These are phyloP conservation scores for Drosophila flavopinicola DNA, from an alignment of 2,888 invertebrate genomes.

Conservation along the genomic window DNA sequence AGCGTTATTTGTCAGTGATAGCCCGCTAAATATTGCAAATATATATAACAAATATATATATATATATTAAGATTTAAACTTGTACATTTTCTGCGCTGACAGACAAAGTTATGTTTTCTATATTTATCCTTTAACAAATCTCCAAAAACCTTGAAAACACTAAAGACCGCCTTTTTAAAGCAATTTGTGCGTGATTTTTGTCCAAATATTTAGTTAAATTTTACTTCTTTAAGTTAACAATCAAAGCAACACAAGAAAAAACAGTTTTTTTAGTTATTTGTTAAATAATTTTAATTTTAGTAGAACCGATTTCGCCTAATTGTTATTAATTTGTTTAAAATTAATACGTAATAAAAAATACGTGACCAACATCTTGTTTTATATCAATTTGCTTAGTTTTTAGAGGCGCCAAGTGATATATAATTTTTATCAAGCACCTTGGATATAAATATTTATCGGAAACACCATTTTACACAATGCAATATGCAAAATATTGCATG, in stretches of 20 bases:
- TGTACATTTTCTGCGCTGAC: constrained; percentile 64
- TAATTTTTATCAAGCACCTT: constrained; percentile 24
- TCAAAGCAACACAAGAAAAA: constrained; percentile 19
- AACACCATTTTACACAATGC: constrained; percentile 18
- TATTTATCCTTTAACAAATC: constrained; percentile 31
- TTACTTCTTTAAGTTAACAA: constrained; percentile 35
- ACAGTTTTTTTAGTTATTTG: constrained; percentile 67
- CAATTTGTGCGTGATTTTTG: constrained; percentile 70
- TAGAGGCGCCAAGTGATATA: constrained; percentile 51
- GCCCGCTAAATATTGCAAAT: constrained; percentile 55
- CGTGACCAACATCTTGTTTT: constrained; percentile 37
- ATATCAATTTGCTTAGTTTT: constrained; percentile 5
- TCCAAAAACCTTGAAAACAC: constrained; percentile 51
- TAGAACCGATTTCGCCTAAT: constrained; percentile 48
- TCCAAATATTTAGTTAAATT: constrained; percentile 74
- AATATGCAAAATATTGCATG: constrained; percentile 30
- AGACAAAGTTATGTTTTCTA: constrained; percentile 47
- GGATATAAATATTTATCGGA: constrained; percentile 19
- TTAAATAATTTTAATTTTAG: constrained; percentile 77
- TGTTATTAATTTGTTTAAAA: constrained; percentile 71
- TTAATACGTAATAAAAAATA: constrained; percentile 42
- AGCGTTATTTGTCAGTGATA: constrained; percentile 72
- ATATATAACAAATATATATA: constrained; percentile 37
- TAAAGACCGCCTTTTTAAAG: constrained; percentile 53
- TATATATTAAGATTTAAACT: constrained; percentile 52